These are phyloP conservation scores for Lissocephala sabroskyi DNA, from an alignment of 2,888 invertebrate genomes.

Conservation along the genomic window DNA sequence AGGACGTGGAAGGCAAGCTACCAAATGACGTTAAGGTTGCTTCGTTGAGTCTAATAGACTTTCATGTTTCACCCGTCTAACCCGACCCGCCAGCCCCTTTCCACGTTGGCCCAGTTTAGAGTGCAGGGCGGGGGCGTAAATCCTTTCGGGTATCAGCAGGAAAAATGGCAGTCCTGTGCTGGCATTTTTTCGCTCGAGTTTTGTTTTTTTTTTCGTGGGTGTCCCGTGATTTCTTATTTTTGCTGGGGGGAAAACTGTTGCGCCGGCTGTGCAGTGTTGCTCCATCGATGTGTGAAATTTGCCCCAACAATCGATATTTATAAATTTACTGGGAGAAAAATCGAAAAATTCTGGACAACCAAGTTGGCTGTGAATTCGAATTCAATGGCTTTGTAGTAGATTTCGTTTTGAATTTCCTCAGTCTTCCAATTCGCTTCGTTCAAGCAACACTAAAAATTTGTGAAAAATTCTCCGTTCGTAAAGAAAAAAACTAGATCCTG, in stretches of 20 bases:
- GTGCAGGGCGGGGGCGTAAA: background rate
- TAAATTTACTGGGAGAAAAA: no score
- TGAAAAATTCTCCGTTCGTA: no score
- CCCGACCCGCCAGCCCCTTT: constrained; percentile 4
- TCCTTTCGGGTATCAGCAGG: no score
- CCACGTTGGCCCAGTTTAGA: constrained; percentile 51
- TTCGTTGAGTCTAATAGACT: constrained; percentile 67
- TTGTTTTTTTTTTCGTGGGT: constrained; percentile 16
- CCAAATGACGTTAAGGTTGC: constrained; percentile 61
- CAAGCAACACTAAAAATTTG: no score
- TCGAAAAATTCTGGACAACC: no score
- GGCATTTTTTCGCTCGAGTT: constrained; percentile 29
- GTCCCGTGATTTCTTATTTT: constrained; percentile 60
- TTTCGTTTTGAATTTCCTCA: no score
- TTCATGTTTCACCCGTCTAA: constrained; percentile 40
- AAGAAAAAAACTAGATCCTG: no score
- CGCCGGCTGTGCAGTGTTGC: constrained; percentile 40
- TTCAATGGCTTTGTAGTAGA: no score
- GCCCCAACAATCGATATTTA: no score
- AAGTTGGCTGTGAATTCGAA: no score
- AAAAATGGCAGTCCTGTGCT: constrained; percentile 5
- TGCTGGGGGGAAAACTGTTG: constrained; percentile 49
- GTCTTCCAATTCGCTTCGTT: no score
- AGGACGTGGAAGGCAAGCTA: constrained; percentile 36
- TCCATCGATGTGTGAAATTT: constrained; percentile 59